Evolutionary conservation across 30 jellyfish, hydroid and myxozoan species (phyloP), one percentile per base, ranked within the genome.

Genomic region (Sanderia malayensis): DNA sequence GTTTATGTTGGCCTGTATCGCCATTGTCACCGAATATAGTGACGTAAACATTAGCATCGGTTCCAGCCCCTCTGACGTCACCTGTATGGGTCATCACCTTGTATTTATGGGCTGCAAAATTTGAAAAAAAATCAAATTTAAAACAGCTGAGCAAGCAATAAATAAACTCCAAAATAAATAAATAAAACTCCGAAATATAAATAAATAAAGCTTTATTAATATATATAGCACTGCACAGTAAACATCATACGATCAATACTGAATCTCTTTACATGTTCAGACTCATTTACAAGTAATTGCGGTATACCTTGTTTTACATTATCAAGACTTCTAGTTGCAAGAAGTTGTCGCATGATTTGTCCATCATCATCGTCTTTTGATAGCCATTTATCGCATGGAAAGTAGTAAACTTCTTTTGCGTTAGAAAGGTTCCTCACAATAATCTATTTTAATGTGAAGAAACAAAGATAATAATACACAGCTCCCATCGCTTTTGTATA

Each of bases 1-100:
- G n/a, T n/a, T n/a, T n/a, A n/a, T n/a, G 49, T 46, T 73, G 61
- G 0, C 98, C 98, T 0, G 96, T 92, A 47, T 92, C 98, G 2
- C 96, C 96, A 34, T 73, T 62, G 27, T 69, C 80, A 10, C 98
- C 98, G 58, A 84, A 92, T 0, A 92, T 31, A 3, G 61, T 77
- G 22, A 92, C 44, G 75, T 58, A 92, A 29, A 91, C 98, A 64
- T 84, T 92, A 1, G 98, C 98, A 69, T 92, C 98, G 0, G 98
- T 92, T 2, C 98, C 98, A 8, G 98, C 98, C 0, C 98, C 98
- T 2, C 95, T 80, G 45, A 92, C 78, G 47, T 92, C 98, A 11
- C 98, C 98, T n/a, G 98, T 92, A 63, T 92, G 84, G 44, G 84
- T 95, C 25, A 95, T 68, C 0, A 92, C 95, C 23, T 85, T 92